A percentile compares a stretch with the other conserved stretches of the same genome.
These are phyloP conservation scores for Suncus etruscus DNA, from an alignment of 2,113 vertebrate species.

Conservation along the genomic window DNA sequence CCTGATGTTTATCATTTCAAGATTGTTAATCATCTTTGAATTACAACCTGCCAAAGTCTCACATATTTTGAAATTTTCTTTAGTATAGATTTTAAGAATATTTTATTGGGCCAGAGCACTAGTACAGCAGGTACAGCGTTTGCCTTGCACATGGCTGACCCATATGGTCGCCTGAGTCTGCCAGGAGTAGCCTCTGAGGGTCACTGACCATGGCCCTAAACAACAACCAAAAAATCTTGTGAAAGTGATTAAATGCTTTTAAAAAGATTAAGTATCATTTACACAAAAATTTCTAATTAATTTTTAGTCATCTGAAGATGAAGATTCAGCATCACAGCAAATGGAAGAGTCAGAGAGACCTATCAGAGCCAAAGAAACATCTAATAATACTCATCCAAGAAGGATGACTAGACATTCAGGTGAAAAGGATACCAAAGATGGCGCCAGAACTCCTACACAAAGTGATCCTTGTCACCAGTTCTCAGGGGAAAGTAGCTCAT, in stretches of 20 bases:
- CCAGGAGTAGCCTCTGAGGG: too few species aligned
- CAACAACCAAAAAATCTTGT: background rate
- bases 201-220: too few species aligned
- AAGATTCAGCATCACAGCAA: slow-evolving; percentile 12
- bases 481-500: background rate
- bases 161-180: too few species aligned
- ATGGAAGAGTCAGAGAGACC: background rate
- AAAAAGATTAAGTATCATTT: slow-evolving; percentile 34
- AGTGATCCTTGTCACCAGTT: background rate
- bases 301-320: slow-evolving; percentile 67
- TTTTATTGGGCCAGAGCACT: too few species aligned
- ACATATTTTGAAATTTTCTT: slow-evolving; percentile 9
- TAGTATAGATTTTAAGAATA: slow-evolving; percentile 3
- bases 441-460: background rate
- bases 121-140: too few species aligned
- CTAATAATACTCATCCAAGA: too few species aligned
- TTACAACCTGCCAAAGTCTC: background rate
- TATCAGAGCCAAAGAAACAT: background rate
- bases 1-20: background rate
- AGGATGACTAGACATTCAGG: background rate
- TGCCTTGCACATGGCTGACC: too few species aligned
- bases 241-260: background rate
- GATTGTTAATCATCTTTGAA: background rate
- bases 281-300: slow-evolving; percentile 67
- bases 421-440: background rate